Evolutionary conservation across 2,797 vertebrate species (phyloP).

Genomic region (Melanotaenia nigrans): DNA sequence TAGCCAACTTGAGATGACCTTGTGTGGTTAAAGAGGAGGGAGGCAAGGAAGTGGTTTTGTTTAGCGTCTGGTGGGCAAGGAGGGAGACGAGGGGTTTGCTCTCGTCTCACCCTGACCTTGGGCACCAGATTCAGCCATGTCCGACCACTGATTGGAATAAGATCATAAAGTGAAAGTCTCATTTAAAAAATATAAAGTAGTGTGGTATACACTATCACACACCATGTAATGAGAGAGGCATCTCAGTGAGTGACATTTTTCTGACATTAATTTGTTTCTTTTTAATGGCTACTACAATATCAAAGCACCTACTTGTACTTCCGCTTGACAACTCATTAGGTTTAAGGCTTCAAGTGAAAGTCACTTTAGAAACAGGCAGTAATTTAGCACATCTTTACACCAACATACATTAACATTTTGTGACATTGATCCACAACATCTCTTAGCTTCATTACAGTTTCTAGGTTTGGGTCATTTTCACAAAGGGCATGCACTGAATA

Average conservation of each 20-base stretch:
- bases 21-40: conserved; percentile 58
- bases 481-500: conserved; percentile 41
- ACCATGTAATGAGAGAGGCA: conserved; percentile 52
- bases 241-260: conserved; percentile 53
- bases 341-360: conserved; percentile 48
- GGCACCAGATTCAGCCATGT: conserved; percentile 64
- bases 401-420: conserved; percentile 52
- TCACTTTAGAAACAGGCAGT: conserved; percentile 47
- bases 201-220: conserved; percentile 28
- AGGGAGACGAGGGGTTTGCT: conserved; percentile 33
- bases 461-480: conserved; percentile 36
- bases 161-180: conserved; percentile 47
- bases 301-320: conserved; percentile 38
- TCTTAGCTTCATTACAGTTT: conserved; percentile 37
- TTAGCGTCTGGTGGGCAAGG: conserved; percentile 57
- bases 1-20: conserved; percentile 75
- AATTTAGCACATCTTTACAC: conserved; percentile 50
- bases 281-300: conserved; percentile 51
- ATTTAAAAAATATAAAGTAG: conserved; percentile 50
- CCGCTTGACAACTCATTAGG: conserved; percentile 62
- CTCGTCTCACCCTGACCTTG: conserved; percentile 71
- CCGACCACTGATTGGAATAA: conserved; percentile 48
- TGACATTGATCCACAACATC: conserved; percentile 63
- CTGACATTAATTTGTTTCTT: conserved; percentile 71
- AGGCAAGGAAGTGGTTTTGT: conserved; percentile 58